phyloP scores from a whole-genome alignment of 2,797 vertebrate genomes.

The Epinephelus awoara region DNA sequence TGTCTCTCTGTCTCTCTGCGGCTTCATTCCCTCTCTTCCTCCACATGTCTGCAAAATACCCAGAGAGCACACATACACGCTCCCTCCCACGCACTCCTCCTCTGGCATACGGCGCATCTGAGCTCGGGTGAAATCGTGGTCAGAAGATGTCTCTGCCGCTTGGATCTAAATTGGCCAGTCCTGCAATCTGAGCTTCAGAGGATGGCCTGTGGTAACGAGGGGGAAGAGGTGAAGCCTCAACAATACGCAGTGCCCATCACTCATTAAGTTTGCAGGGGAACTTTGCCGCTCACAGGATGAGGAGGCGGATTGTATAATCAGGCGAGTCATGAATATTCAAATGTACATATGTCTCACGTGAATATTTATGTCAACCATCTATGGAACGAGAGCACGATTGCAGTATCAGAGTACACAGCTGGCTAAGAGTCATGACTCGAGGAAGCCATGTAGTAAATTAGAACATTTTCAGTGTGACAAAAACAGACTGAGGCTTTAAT shows the following conservation, averaged over 20 bases:
- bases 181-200: constrained; percentile 59
- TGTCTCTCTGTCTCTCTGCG: constrained; percentile 32
- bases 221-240: constrained; percentile 53
- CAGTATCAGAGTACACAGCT: constrained; percentile 52
- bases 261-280: constrained; percentile 51
- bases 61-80: constrained; percentile 52
- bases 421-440: constrained; percentile 49
- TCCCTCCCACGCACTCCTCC: constrained; percentile 56
- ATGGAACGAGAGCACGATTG: constrained; percentile 35
- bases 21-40: constrained; percentile 42
- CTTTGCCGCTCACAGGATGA: constrained; percentile 23
- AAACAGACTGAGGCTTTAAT: constrained; percentile 30
- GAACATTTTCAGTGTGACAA: constrained; percentile 26
- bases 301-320: constrained; percentile 53
- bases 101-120: constrained; percentile 53
- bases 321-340: constrained; percentile 56
- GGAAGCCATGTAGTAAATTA: constrained; percentile 49
- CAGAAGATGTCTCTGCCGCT: constrained; percentile 59
- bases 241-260: constrained; percentile 48
- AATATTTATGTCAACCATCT: constrained; percentile 62
- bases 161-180: constrained; percentile 76
- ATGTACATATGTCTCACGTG: constrained; percentile 61
- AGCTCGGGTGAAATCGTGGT: constrained; percentile 59
- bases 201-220: constrained; percentile 56
- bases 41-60: constrained; percentile 62